phyloP scores from a whole-genome alignment of 2,888 invertebrate genomes.

The Acleris laterana region DNA sequence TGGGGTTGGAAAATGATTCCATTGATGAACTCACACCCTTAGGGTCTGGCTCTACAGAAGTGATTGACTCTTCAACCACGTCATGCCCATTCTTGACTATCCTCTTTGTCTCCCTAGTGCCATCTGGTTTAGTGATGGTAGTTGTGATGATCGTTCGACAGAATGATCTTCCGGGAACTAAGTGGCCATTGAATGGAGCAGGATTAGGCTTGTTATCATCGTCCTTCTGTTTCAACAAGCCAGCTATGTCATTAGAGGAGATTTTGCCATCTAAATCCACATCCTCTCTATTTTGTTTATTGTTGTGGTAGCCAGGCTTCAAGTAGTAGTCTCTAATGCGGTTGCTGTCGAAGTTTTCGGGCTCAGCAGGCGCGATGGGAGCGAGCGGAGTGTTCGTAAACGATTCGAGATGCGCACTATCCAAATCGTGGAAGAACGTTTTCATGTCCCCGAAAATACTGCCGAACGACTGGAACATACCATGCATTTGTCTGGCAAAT shows the following conservation, averaged over 20 bases:
- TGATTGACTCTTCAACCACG: conserved; percentile 69
- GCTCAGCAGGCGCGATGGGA: conserved; percentile 40
- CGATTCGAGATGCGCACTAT: conserved; percentile 46
- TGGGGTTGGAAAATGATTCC: conserved; percentile 54
- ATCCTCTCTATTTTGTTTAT: conserved; percentile 59
- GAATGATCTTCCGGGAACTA: conserved; percentile 68
- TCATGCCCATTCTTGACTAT: conserved; percentile 75
- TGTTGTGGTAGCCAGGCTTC: conserved; percentile 71
- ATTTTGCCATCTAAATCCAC: conserved; percentile 75
- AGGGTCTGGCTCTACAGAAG: conserved; percentile 51
- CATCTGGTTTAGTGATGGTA: conserved; percentile 73
- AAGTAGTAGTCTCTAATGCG: conserved; percentile 72
- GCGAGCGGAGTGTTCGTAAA: conserved; percentile 42
- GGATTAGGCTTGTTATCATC: conserved; percentile 45
- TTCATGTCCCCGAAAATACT: conserved; percentile 69
- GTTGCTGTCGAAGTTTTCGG: conserved; percentile 55
- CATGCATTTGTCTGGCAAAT: conserved; percentile 68
- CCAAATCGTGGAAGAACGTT: conserved; percentile 57
- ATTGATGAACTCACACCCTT: conserved; percentile 52
- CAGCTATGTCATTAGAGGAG: conserved; percentile 73
- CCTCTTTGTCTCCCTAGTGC: conserved; percentile 68
- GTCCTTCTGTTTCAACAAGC: conserved; percentile 65
- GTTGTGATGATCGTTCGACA: conserved; percentile 77
- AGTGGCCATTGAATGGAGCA: conserved; percentile 58
- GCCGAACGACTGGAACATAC: conserved; percentile 68